These are phyloP conservation scores for Phenacoccus solenopsis DNA, from an alignment of 1,140 invertebrate genomes.

Conservation along the genomic window DNA sequence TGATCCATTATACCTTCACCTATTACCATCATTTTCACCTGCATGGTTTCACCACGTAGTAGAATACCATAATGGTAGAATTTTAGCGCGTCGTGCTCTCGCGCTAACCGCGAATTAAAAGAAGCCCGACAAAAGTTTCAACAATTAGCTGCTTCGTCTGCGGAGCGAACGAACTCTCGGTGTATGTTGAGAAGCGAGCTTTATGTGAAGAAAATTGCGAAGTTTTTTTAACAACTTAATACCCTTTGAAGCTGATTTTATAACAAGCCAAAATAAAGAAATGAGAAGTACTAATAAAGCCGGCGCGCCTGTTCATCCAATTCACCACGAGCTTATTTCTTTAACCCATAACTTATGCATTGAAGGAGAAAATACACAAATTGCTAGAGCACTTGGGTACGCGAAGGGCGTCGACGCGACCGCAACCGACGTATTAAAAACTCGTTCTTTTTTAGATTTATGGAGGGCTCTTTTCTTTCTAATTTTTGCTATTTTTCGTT, in stretches of 20 bases:
- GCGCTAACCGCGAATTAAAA: not conserved
- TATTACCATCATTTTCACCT: not conserved
- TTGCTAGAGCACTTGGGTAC: not conserved
- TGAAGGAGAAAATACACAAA: not conserved
- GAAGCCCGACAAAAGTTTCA: not conserved
- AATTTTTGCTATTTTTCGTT: not conserved
- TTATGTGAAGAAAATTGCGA: too few species aligned
- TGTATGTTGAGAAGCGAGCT: not conserved
- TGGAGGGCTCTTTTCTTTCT: not conserved
- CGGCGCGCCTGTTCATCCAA: not conserved
- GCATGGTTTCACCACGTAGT: not conserved
- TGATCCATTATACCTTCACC: not conserved
- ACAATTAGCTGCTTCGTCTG: not conserved
- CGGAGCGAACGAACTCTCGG: not conserved
- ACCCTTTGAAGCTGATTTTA: not conserved
- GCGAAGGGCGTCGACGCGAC: too few species aligned
- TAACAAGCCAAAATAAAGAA: not conserved
- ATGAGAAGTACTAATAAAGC: not conserved
- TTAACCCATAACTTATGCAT: not conserved
- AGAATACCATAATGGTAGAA: too few species aligned
- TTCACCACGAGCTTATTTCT: not conserved
- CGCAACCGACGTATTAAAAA: not conserved
- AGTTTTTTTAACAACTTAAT: not conserved
- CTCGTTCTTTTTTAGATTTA: not conserved
- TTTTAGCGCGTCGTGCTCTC: too few species aligned